phyloP scores from a whole-genome alignment of 2,113 vertebrate genomes.

The Natator depressus region DNA sequence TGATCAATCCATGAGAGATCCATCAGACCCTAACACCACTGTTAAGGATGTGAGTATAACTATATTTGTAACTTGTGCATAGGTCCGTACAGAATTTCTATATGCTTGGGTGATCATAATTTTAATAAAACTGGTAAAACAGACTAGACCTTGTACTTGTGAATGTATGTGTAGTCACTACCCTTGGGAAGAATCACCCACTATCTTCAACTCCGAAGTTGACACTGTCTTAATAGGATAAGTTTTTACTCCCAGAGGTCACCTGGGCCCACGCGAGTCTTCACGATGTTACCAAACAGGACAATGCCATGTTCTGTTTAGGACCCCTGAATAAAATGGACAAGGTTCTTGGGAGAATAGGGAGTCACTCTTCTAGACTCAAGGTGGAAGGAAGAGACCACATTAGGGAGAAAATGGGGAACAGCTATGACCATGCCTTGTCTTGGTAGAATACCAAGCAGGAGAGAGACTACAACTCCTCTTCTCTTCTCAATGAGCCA shows the following conservation, averaged over 20 bases:
- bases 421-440: neutral
- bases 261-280: rapidly evolving
- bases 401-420: neutral
- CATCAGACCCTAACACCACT: too few relatives aligned
- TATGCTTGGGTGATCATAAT: too few relatives aligned
- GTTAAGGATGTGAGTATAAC: too few relatives aligned
- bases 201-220: neutral
- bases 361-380: neutral
- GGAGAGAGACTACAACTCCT: neutral
- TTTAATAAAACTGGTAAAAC: too few relatives aligned
- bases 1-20: too few relatives aligned
- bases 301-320: neutral
- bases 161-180: too few relatives aligned
- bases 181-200: neutral
- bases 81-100: too few relatives aligned
- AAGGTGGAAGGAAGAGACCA: too few relatives aligned
- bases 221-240: neutral
- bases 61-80: too few relatives aligned
- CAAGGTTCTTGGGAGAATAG: neutral
- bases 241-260: neutral
- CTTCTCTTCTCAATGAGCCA: neutral
- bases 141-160: too few relatives aligned
- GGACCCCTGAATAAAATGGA: neutral
- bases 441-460: too few relatives aligned
- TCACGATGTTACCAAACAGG: rapidly evolving